Evolutionary conservation across 2,888 invertebrate genomes (phyloP).

Genomic region (Orthosia gothica): DNA sequence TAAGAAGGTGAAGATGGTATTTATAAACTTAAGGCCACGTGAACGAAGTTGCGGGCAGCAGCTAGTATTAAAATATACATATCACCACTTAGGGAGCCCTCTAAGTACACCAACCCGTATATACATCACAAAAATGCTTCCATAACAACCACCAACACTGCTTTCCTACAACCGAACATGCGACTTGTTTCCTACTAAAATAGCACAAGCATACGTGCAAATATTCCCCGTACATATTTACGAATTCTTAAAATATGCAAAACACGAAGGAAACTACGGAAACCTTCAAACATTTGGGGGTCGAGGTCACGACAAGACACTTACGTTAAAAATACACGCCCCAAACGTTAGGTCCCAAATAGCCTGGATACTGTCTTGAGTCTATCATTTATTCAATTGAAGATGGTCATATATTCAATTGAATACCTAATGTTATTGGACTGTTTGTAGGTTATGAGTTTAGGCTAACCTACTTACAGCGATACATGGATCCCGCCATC

Average conservation of each 20-base stretch:
- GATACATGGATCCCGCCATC: too few species aligned
- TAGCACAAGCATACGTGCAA: constrained; percentile 25
- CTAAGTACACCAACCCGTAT: too few species aligned
- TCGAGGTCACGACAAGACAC: constrained; percentile 38
- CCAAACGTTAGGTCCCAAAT: constrained; percentile 14
- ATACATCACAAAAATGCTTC: background rate
- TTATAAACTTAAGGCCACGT: too few species aligned
- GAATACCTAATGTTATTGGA: constrained; percentile 1
- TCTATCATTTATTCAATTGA: constrained; percentile 43
- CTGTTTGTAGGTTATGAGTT: constrained; percentile 21
- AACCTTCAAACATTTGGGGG: constrained; percentile 19
- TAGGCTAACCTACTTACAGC: background rate
- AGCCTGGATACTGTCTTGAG: constrained; percentile 3
- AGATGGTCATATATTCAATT: constrained; percentile 35
- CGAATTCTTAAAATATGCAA: constrained; percentile 48
- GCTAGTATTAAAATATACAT: too few species aligned
- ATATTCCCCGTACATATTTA: constrained; percentile 32
- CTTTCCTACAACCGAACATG: background rate
- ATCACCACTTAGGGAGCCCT: too few species aligned
- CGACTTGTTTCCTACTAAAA: background rate
- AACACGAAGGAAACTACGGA: constrained; percentile 33
- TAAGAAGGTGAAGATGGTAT: too few species aligned
- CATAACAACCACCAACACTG: background rate
- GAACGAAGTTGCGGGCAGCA: too few species aligned
- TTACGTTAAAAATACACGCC: constrained; percentile 48